Evolutionary conservation across 2,888 invertebrate species (phyloP).

Genomic region (Parnassius glacialis): DNA sequence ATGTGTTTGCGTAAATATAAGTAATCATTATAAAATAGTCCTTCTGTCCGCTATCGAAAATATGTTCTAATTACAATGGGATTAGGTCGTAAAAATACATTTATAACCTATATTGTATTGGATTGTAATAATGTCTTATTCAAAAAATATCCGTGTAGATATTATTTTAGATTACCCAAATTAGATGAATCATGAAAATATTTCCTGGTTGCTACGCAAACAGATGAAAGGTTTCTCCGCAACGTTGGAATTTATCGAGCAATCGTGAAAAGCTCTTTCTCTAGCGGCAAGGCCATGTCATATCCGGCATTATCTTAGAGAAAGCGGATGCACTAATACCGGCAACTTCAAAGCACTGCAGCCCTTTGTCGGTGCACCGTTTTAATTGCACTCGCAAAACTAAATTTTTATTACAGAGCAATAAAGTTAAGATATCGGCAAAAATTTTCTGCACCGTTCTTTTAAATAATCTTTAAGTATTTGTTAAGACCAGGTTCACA

Average conservation of each 20-base stretch:
- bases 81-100: too few relatives aligned
- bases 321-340: slow-evolving; percentile 71
- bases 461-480: slow-evolving; percentile 33
- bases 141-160: too few relatives aligned
- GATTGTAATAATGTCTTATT: too few relatives aligned
- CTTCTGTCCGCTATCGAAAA: too few relatives aligned
- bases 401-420: slow-evolving; percentile 56
- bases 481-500: slow-evolving; percentile 18
- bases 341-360: slow-evolving; percentile 61
- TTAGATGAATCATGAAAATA: slow-evolving; percentile 27
- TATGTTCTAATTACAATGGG: too few relatives aligned
- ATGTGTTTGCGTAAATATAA: too few relatives aligned
- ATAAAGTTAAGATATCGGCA: slow-evolving; percentile 47
- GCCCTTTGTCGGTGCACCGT: slow-evolving; percentile 64
- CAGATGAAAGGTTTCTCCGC: slow-evolving; percentile 47
- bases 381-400: slow-evolving; percentile 70
- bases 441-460: slow-evolving; percentile 35
- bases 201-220: slow-evolving; percentile 50
- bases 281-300: slow-evolving; percentile 65
- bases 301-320: slow-evolving; percentile 71
- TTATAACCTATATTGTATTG: too few relatives aligned
- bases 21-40: too few relatives aligned
- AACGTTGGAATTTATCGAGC: slow-evolving; percentile 69
- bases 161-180: slow-evolving; percentile 1
- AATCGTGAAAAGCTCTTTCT: slow-evolving; percentile 72